These are phyloP conservation scores for Mastacembelus armatus DNA, from an alignment of 2,797 vertebrate genomes.

Conservation along the genomic window DNA sequence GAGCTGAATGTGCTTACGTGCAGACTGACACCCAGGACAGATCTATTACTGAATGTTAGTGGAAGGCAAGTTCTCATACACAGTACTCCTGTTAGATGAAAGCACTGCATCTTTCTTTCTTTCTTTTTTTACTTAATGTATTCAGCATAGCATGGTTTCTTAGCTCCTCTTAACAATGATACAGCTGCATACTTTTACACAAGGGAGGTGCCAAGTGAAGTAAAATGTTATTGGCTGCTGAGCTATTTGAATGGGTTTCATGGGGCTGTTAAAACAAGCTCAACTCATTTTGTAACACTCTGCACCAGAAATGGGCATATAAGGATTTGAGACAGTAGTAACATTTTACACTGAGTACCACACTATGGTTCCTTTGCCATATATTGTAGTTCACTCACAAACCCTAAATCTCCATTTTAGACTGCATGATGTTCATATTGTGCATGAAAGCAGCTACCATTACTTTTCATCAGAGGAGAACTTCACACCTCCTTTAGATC, in stretches of 20 bases:
- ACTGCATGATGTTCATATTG: not conserved
- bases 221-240: constrained; percentile 23
- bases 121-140: constrained; percentile 37
- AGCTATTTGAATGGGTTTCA: constrained; percentile 39
- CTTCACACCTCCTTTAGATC: not conserved
- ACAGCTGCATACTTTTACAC: constrained; percentile 31
- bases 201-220: constrained; percentile 14
- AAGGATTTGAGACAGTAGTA: not conserved
- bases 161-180: constrained; percentile 33
- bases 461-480: not conserved
- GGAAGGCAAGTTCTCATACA: constrained; percentile 44
- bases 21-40: constrained; percentile 65
- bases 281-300: constrained; percentile 15
- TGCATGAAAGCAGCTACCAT: not conserved
- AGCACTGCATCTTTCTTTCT: constrained; percentile 43
- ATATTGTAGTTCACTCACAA: not conserved
- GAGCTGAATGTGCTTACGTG: constrained; percentile 67
- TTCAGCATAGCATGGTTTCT: constrained; percentile 32
- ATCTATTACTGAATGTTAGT: constrained; percentile 63
- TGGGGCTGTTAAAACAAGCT: constrained; percentile 27
- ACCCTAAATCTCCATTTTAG: not conserved
- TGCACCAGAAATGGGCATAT: not conserved
- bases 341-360: not conserved
- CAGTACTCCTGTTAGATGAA: constrained; percentile 50
- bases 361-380: not conserved